A percentile compares a stretch with the other conserved stretches of the same genome.
phyloP scores from a whole-genome alignment of 2,888 invertebrate species.

The Tromatobia lineatoria region DNA sequence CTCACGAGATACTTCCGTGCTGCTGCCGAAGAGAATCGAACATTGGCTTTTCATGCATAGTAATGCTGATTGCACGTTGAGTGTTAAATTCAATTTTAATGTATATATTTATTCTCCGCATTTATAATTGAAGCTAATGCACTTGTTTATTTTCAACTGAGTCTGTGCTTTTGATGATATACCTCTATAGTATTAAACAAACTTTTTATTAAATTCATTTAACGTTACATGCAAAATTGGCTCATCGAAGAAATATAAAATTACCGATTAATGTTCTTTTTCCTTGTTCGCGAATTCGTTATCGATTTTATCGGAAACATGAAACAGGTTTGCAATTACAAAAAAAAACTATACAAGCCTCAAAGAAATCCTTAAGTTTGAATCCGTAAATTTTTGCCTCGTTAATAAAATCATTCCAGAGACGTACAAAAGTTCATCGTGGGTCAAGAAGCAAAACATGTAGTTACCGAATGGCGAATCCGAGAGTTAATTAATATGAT shows the following conservation, averaged over 20 bases:
- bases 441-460: background rate
- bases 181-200: background rate
- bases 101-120: background rate
- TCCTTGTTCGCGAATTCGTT: no score
- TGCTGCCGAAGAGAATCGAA: background rate
- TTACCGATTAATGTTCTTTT: no score
- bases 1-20: background rate
- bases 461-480: background rate
- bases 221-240: no score
- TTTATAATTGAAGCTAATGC: background rate
- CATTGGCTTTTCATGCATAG: background rate
- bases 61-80: background rate
- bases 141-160: background rate
- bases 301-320: no score
- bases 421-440: background rate
- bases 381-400: no score
- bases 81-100: background rate
- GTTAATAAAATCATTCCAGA: no score
- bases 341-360: no score
- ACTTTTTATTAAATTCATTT: background rate
- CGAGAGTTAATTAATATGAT: constrained; percentile 9
- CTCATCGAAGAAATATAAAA: no score
- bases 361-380: no score
- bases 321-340: no score
- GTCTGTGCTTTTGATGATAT: background rate